Evolutionary conservation across 2,113 vertebrate genomes (phyloP), one percentile per base, ranked within the genome.

Genomic region (Cranoglanis bouderius): DNA sequence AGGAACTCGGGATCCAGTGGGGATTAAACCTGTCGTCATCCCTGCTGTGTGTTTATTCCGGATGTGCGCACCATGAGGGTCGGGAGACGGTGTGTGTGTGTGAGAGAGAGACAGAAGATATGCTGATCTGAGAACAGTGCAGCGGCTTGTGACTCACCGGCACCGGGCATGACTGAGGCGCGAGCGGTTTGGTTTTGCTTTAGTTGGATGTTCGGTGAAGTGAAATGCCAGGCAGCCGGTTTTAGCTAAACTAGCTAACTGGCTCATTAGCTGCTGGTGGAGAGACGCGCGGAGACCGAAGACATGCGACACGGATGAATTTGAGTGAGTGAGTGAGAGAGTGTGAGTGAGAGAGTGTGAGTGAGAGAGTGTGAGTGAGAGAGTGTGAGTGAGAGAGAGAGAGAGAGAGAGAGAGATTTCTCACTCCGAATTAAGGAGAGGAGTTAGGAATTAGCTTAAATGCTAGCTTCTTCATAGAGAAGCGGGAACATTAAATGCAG

Each of bases 401-500:
- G 49, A 35, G 53, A 59, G 55, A 21, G 35, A 19, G 77, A 35
- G 6, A 18, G 57, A 72, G 21, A 43, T 3, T 13, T 80, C 26
- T 51, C 1, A 53, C 46, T 81, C 14, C n/a, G 26, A 80, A n/a
- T 80, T 8, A n/a, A 51, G 2, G 38, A 78, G 26, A 21, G 18
- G 10, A 61, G 55, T 40, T 1, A 14, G 10, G 80, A 38, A 38
- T 82, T 82, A 61, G 55, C 81, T 16, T 24, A 0, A 43, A 59
- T 0, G 81, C 81, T 83, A 83, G 12, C 55, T 2, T 26, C 32
- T 2, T 35, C 5, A 14, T 4, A 40, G 35, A 61, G 35, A 83
- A 43, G 81, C 81, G 81, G 81, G 81, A 83, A 82, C 7, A 24
- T 82, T 57, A 21, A 82, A 83, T 26, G 26, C 53, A 24, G 75